phyloP scores from a whole-genome alignment of 2,888 invertebrate species.

The Andrena bucephala region DNA sequence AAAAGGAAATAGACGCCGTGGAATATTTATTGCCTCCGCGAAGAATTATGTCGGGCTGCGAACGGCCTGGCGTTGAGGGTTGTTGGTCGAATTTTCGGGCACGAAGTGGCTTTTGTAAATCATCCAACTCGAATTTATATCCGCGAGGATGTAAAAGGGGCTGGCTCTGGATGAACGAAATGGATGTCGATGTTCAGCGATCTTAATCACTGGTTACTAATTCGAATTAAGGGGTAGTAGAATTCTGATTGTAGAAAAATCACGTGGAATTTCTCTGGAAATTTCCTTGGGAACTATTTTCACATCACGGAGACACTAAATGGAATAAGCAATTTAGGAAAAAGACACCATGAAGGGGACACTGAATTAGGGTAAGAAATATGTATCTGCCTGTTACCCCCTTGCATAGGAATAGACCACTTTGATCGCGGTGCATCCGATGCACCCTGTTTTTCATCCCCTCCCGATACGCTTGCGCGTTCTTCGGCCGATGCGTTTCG shows the following conservation, averaged over 20 bases:
- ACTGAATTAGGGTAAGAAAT: conserved; percentile 12
- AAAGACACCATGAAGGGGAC: not conserved
- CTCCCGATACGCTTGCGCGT: conserved; percentile 31
- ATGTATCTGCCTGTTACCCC: not conserved
- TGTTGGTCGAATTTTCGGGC: not conserved
- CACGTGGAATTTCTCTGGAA: too few species aligned
- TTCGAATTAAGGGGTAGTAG: too few species aligned
- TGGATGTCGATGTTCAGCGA: not conserved
- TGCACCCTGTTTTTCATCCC: not conserved
- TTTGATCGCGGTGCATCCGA: not conserved
- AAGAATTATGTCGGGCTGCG: conserved; percentile 20
- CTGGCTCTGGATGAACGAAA: not conserved
- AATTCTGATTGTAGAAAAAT: too few species aligned
- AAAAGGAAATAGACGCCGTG: conserved; percentile 11
- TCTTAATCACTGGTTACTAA: too few species aligned
- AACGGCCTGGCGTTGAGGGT: not conserved
- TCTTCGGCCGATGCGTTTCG: conserved; percentile 31
- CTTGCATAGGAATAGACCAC: conserved; percentile 7
- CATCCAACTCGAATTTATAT: conserved; percentile 1
- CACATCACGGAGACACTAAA: not conserved
- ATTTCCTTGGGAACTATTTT: conserved; percentile 14
- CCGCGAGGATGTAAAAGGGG: not conserved
- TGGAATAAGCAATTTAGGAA: not conserved
- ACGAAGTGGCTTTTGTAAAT: conserved; percentile 13
- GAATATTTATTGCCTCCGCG: conserved; percentile 30